Conservation (phyloP, 2,797 vertebrate species). For the Hyperoplus immaculatus region DNA sequence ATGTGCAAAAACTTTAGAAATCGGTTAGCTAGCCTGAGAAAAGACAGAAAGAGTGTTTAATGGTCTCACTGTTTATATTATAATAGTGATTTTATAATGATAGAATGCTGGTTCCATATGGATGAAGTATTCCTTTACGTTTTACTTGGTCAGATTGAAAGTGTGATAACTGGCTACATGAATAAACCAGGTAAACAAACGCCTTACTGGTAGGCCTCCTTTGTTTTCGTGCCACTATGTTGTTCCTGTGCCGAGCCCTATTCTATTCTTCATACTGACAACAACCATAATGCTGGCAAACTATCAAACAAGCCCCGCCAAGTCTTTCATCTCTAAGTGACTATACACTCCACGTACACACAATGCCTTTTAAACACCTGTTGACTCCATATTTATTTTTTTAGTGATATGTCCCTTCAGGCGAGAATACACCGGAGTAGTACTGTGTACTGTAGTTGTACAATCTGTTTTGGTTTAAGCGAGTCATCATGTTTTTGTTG, state of each 20-base stretch:
- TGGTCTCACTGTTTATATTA: too few species aligned
- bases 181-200: neutral
- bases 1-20: too few species aligned
- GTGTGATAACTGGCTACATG: neutral
- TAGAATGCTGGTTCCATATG: too few species aligned
- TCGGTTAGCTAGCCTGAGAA: too few species aligned
- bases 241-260: slow-evolving; percentile 32
- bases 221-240: slow-evolving; percentile 45
- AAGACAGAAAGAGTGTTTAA: too few species aligned
- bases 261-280: slow-evolving; percentile 42
- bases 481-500: neutral
- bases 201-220: neutral
- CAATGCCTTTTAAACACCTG: slow-evolving; percentile 16
- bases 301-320: slow-evolving; percentile 18
- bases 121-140: neutral
- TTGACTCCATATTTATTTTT: neutral
- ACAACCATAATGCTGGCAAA: slow-evolving; percentile 51
- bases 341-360: slow-evolving; percentile 22
- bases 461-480: neutral
- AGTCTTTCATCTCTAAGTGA: slow-evolving; percentile 59
- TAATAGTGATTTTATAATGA: too few species aligned
- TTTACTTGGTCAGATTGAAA: neutral
- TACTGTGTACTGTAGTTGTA: neutral
- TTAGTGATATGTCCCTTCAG: neutral
- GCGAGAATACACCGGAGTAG: neutral